A percentile compares a stretch with the other conserved stretches of the same genome.
phyloP scores from a whole-genome alignment of 1,140 invertebrate genomes.

The Physella acuta region DNA sequence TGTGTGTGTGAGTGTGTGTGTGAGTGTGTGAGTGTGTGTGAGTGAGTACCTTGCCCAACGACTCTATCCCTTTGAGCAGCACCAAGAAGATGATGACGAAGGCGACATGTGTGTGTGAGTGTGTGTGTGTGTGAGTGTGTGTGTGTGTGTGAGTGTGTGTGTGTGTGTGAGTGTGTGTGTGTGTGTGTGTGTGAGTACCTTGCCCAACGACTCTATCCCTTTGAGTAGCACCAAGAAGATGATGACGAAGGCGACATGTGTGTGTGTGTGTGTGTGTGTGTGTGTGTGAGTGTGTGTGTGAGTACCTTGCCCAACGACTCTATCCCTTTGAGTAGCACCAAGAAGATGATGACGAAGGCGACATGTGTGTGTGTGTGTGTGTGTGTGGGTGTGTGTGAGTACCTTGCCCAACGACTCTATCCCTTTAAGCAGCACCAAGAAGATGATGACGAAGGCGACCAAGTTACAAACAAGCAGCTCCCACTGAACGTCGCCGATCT shows the following conservation, averaged over 20 bases:
- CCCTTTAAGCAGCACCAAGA: constrained; percentile 95
- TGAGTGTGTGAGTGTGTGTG: no score
- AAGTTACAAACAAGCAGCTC: constrained; percentile 83
- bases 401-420: constrained; percentile 93
- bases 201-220: constrained; percentile 92
- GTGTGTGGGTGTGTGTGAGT: background rate
- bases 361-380: background rate
- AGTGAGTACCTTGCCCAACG: constrained; percentile 81
- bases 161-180: background rate
- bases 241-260: constrained; percentile 79
- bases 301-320: no score
- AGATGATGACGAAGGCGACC: constrained; percentile 88
- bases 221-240: constrained; percentile 96
- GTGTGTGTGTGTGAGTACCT: constrained; percentile 63
- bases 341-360: background rate
- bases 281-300: background rate
- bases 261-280: background rate
- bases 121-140: no score
- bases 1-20: constrained; percentile 95
- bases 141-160: background rate
- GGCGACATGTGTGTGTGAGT: no score
- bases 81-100: constrained; percentile 94
- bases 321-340: background rate
- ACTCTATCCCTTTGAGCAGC: constrained; percentile 95
- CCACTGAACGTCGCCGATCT: constrained; percentile 84